Evolutionary conservation across 2,888 invertebrate genomes (phyloP), one percentile per base, ranked within the genome.

Genomic region (Dasysyrphus albostriatus): DNA sequence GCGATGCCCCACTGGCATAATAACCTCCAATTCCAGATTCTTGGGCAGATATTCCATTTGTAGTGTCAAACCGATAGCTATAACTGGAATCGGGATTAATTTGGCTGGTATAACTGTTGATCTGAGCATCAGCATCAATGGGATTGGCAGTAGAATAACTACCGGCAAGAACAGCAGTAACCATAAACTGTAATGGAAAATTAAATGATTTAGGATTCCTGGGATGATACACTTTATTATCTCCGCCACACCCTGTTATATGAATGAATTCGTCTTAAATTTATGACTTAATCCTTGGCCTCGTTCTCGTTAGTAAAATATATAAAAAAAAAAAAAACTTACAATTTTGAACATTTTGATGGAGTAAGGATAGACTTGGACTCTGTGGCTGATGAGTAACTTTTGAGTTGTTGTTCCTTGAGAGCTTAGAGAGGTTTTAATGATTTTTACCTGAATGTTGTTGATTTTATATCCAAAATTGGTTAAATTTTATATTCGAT

Each of bases 21-120:
- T 94, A 93, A 90, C 94, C 94, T 88, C 95, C 91, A 16, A 89
- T 91, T 83, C 95, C 95, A 19, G 90, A 88, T 89, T 95, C 95
- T 88, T 94, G 93, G 6, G 91, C 94, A 0, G 90, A 79, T 90
- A 95, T 95, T 24, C 95, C 95, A 89, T 95, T 95, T 16, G 93
- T 93, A 88, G 95, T 95, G 89, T 94, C 92, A 89, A 90, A 95
- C 5, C 83, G 74, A 90, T 91, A 94, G 0, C 89, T 73, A 91
- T 92, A 95, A 65, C 90, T 89, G 24, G 93, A 91, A 80, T 94
- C 94, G 76, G 91, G 90, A 83, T 90, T 90, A 3, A 90, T 44
- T 63, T 92, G 90, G 72, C 77, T 93, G 92, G 54, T 90, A 83
- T 72, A 94, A 92, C 77, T 94, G 92, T 88, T 89, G 5, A 1